phyloP scores from a whole-genome alignment of 2,113 vertebrate species.

The Ophthalmolycus amberensis region DNA sequence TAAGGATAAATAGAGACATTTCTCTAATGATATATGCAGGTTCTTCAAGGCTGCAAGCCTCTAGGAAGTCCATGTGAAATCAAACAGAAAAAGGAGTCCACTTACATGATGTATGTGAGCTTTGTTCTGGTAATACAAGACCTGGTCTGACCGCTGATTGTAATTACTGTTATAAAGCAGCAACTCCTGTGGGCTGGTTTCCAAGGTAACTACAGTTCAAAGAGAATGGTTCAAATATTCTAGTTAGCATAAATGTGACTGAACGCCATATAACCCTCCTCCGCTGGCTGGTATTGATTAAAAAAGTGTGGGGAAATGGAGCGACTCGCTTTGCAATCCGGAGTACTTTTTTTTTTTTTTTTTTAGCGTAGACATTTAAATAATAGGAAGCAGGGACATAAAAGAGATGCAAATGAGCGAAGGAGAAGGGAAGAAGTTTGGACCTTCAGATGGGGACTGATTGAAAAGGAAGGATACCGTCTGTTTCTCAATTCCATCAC shows the following conservation, averaged over 20 bases:
- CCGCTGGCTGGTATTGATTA: constrained; percentile 70
- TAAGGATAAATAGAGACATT: background rate
- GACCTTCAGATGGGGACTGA: constrained; percentile 67
- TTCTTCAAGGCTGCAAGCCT: constrained; percentile 17
- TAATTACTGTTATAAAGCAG: constrained; percentile 71
- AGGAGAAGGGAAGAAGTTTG: constrained; percentile 60
- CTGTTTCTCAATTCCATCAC: constrained; percentile 59
- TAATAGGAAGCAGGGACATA: constrained; percentile 73
- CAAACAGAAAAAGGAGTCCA: constrained; percentile 11
- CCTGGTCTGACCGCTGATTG: constrained; percentile 58
- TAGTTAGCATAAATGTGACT: constrained; percentile 69
- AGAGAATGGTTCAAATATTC: constrained; percentile 66
- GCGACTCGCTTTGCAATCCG: constrained; percentile 52
- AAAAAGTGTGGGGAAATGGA: constrained; percentile 68
- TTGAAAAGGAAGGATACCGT: constrained; percentile 71
- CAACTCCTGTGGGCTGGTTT: constrained; percentile 68
- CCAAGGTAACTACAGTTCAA: constrained; percentile 75
- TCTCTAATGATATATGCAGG: constrained; percentile 20
- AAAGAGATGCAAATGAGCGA: constrained; percentile 78
- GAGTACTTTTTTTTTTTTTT: constrained; percentile 51
- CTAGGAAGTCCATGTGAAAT: constrained; percentile 7
- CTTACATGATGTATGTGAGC: constrained; percentile 25
- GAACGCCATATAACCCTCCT: constrained; percentile 48
- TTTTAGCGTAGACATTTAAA: constrained; percentile 64
- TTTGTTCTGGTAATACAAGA: constrained; percentile 53